Base-by-base conservation (phyloP, 1,140 invertebrate genomes). In the Himalopsyche phryganea region DNA sequence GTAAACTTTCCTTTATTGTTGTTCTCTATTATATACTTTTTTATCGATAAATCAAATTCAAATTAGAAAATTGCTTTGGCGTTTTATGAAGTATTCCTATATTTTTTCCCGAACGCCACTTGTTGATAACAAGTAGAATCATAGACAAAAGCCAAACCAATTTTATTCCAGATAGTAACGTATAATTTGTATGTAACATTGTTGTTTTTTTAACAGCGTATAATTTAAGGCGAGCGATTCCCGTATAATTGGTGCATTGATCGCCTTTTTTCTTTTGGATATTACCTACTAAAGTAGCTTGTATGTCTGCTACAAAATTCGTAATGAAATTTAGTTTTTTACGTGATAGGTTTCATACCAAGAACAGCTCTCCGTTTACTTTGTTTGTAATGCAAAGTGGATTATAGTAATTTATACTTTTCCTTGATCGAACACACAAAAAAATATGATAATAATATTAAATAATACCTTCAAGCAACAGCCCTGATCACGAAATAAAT, bases 131-230 rank as follows among this genome's bases (percentile, higher is more conserved):
- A 44, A 57, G 54, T 18, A 45, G 36, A 49, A 19, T 44, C 54
- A 57, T 57, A 57, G 54, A 57, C 54, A 57, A 57, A 57, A 28
- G 54, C 19, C 54, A 15, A 50, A 42, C 54, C 18, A 57, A 47
- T 57, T 57, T 49, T 57, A 28, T 57, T 33, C 54, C 54, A 33
- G 44, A 55, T 57, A 33, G 54, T 44, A 57, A 49, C 54, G 41
- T 57, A 44, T 57, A 57, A 57, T 57, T 57, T 57, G 54, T 19
- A 18, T 50, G 46, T 50, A 49, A 57, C 54, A 49, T 45, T 57
- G 54, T 57, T 57, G 54, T 57, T 57, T 57, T 28, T 57, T 57
- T 57, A 57, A 57, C 46, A 57, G 54, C 54, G 47, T 57, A 45
- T 57, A 57, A 57, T 57, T 57, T 50, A 50, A 57, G 46, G 19